Percentiles rank a stretch among this genome's conserved stretches.
Conservation (phyloP, 1,140 invertebrate genomes). For the Drosophila murphyi region DNA sequence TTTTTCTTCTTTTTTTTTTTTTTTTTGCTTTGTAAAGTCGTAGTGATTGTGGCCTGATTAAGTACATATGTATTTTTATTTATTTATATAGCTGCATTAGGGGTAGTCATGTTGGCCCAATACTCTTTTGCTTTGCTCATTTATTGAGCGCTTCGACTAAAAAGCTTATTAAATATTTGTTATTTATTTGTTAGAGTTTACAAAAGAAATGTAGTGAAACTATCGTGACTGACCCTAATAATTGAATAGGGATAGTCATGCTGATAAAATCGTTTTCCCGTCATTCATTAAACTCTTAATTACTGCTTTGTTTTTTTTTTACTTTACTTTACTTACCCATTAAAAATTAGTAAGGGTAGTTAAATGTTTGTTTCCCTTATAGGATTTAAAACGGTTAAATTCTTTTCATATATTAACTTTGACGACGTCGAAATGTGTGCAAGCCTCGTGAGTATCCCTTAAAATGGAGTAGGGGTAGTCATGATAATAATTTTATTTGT, state of each 20-base stretch:
- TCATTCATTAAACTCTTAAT: not conserved
- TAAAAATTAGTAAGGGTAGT: too few relatives aligned
- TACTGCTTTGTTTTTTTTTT: not conserved
- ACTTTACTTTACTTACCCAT: too few relatives aligned
- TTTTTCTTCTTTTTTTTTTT: slow-evolving; percentile 34
- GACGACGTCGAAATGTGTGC: too few relatives aligned
- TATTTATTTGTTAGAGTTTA: not conserved
- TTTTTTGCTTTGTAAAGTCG: slow-evolving; percentile 62
- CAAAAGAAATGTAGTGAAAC: not conserved
- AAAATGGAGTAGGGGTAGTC: too few relatives aligned
- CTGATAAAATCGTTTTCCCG: not conserved
- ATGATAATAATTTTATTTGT: not conserved
- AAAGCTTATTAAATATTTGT: not conserved
- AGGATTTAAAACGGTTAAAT: too few relatives aligned
- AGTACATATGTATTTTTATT: slow-evolving; percentile 56
- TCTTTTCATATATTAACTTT: too few relatives aligned
- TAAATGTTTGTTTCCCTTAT: too few relatives aligned
- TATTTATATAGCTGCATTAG: slow-evolving; percentile 56
- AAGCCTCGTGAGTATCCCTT: too few relatives aligned
- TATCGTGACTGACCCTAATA: not conserved
- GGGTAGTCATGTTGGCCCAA: slow-evolving; percentile 19
- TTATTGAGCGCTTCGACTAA: not conserved
- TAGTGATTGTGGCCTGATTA: slow-evolving; percentile 81
- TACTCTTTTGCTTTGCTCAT: not conserved
- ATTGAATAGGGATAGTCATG: not conserved